phyloP scores from a whole-genome alignment of 2,797 vertebrate genomes.

The Phrynocephalus vlangalii region DNA sequence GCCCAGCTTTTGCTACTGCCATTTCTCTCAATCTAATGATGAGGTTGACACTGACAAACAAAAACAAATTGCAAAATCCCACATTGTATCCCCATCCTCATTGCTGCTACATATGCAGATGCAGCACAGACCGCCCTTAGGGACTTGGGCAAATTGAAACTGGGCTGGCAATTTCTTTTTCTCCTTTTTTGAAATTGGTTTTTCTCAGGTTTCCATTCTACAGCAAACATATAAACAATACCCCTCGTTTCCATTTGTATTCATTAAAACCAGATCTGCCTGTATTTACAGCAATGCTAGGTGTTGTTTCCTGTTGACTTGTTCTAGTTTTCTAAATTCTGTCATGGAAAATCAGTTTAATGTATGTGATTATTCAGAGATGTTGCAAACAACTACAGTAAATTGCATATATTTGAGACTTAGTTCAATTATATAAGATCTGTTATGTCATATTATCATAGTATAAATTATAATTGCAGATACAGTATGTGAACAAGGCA shows the following conservation, averaged over 20 bases:
- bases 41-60: not conserved
- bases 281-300: not conserved
- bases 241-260: not conserved
- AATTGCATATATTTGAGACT: not conserved
- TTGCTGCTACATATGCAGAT: too few species aligned
- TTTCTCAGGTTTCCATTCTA: constrained; percentile 24
- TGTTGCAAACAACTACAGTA: not conserved
- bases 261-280: not conserved
- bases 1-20: not conserved
- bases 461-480: not conserved
- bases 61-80: not conserved
- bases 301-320: not conserved
- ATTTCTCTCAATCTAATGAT: not conserved
- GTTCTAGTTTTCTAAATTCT: not conserved
- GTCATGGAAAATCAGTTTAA: not conserved
- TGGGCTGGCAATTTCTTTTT: fast-evolving
- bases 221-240: not conserved
- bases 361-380: not conserved
- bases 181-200: not conserved
- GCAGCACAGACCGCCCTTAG: not conserved
- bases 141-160: not conserved
- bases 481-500: not conserved
- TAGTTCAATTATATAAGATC: not conserved
- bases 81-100: not conserved
- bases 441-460: not conserved